These are phyloP conservation scores for Ectemnius continuus DNA, from an alignment of 2,888 invertebrate species.

Conservation along the genomic window DNA sequence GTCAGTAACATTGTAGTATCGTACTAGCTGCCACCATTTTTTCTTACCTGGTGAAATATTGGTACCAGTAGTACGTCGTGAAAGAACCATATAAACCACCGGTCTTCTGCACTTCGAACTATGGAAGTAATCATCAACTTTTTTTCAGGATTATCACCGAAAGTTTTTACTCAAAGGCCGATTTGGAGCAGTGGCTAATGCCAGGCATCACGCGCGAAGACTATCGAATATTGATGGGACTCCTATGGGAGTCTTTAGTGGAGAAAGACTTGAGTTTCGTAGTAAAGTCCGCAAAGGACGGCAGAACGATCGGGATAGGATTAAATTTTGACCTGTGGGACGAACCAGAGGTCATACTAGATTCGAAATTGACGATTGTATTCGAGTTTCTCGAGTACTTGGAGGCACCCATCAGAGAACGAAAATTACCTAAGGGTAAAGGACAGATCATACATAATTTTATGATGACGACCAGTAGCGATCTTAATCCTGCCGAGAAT, in stretches of 20 bases:
- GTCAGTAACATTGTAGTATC: no score
- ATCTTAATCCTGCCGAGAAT: constrained; percentile 85
- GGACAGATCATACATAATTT: constrained; percentile 89
- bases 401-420: constrained; percentile 85
- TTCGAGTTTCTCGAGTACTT: constrained; percentile 89
- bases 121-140: neutral
- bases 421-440: constrained; percentile 82
- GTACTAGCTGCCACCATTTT: no score
- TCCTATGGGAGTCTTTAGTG: constrained; percentile 85
- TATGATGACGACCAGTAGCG: constrained; percentile 90
- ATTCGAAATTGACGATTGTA: constrained; percentile 84
- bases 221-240: constrained; percentile 84
- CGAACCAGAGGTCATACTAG: constrained; percentile 87
- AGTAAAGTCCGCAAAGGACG: constrained; percentile 79
- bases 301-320: constrained; percentile 84
- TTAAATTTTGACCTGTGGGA: constrained; percentile 90
- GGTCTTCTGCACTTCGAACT: neutral
- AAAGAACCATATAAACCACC: neutral
- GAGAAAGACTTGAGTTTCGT: constrained; percentile 87
- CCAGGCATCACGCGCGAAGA: constrained; percentile 84
- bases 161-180: constrained; percentile 92
- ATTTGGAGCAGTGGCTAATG: constrained; percentile 88
- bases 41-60: no score
- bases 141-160: constrained; percentile 86
- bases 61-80: no score